phyloP scores from a whole-genome alignment of 2,113 vertebrate genomes.

The Garra rufa region DNA sequence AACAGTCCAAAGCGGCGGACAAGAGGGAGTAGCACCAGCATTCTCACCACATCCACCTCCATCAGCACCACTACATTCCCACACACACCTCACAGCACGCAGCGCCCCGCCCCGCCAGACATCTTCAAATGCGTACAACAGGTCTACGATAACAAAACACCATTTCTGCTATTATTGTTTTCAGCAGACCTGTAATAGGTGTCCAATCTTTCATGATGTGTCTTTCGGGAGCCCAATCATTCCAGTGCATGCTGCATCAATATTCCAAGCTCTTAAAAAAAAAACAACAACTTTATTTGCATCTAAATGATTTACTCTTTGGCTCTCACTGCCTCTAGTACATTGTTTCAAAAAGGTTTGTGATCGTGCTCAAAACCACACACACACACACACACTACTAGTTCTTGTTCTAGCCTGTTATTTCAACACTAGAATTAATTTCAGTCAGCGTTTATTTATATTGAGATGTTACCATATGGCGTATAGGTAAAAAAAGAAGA shows the following conservation, averaged over 20 bases:
- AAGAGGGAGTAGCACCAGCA: constrained; percentile 83
- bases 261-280: constrained; percentile 1
- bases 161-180: not conserved
- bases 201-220: not conserved
- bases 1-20: constrained; percentile 81
- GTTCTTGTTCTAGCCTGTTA: constrained; percentile 1
- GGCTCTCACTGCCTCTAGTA: constrained; percentile 6
- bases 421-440: not conserved
- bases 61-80: constrained; percentile 1
- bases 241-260: constrained; percentile 16
- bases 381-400: not conserved
- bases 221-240: constrained; percentile 2
- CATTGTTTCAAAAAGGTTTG: not conserved
- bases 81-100: constrained; percentile 51
- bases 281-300: not conserved
- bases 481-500: not conserved
- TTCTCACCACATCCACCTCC: not conserved
- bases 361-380: not conserved
- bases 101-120: constrained; percentile 47
- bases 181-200: not conserved
- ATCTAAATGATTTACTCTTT: not conserved
- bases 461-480: not conserved
- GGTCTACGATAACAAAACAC: constrained; percentile 37
- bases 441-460: not conserved
- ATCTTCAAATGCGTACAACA: constrained; percentile 42